Conservation (phyloP, 2,797 vertebrate genomes). For the Iguana delicatissima region DNA sequence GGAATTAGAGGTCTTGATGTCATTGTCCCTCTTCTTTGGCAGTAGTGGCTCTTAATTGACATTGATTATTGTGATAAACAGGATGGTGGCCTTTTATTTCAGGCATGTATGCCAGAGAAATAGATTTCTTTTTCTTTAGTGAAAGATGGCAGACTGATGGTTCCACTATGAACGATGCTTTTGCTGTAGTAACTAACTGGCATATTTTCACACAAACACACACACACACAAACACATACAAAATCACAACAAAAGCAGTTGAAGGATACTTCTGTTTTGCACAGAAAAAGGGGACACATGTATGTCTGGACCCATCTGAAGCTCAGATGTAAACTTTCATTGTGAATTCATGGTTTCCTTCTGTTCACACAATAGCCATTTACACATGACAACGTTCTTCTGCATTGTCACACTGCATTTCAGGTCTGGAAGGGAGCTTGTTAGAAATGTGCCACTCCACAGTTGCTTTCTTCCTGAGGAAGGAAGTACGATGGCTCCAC, state of each 20-base stretch:
- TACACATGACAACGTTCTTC: too few species aligned
- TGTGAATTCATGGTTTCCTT: too few species aligned
- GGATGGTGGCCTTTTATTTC: neutral
- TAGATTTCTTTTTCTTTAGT: neutral
- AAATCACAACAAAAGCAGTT: neutral
- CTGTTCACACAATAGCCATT: too few species aligned
- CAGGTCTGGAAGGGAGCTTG: too few species aligned
- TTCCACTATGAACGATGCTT: neutral
- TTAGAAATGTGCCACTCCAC: too few species aligned
- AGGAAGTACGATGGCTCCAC: too few species aligned
- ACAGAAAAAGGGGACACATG: neutral
- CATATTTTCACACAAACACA: neutral
- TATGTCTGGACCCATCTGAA: neutral
- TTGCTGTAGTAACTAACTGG: neutral
- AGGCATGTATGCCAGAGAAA: neutral
- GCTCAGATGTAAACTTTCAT: neutral
- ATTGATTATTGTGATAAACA: neutral
- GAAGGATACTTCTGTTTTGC: neutral
- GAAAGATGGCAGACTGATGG: neutral
- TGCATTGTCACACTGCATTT: too few species aligned
- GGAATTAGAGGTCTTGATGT: neutral
- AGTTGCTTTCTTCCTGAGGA: too few species aligned
- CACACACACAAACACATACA: too few species aligned
- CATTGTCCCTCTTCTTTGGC: neutral
- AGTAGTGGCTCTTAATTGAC: neutral